Evolutionary conservation across 2,113 vertebrate species (phyloP), one percentile per base, ranked within the genome.

Genomic region (Halichoeres trimaculatus): DNA sequence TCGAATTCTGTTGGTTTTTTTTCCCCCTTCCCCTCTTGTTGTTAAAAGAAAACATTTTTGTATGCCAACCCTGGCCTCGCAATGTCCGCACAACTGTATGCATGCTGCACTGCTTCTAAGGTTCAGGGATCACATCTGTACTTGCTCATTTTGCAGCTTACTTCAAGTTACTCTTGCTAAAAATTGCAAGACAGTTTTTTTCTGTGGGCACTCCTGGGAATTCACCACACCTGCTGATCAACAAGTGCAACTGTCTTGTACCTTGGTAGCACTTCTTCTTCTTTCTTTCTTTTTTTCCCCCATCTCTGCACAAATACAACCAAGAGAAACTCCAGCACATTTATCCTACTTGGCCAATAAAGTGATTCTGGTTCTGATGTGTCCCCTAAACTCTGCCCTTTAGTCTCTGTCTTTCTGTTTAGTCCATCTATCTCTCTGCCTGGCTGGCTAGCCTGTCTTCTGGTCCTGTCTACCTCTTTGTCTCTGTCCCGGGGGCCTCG

Each of bases 371-470:
- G 83, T 81, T 81, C 70, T 64, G 69, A 81, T 66, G 79, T 83
- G 79, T 81, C 80, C 71, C 81, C 82, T 65, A 84, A 70, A 76
- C 72, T 85, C 83, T 85, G 79, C 85, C 85, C 78, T 78, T 78
- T 59, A 71, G 66, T 80, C 60, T 78, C 67, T 9, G 22, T 72
- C 74, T 69, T 70, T 83, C 62, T 58, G 54, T 67, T 79, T 64
- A 82, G 81, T 84, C 84, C 80, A 86, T 90, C 88, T 78, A 85
- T 89, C 82, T 87, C 73, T 88, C 70, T 80, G 83, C 74, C 79
- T 80, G 74, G 71, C 70, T 80, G 81, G 82, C 76, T 61, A 72
- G 68, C 60, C 72, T 75, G 81, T 88, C 87, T 85, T 68, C 83
- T 76, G 70, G 68, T 79, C 76, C 75, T 56, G 22, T 82, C 84